Evolutionary conservation across 2,797 vertebrate species (phyloP).

Genomic region (Holocentrus rufus): DNA sequence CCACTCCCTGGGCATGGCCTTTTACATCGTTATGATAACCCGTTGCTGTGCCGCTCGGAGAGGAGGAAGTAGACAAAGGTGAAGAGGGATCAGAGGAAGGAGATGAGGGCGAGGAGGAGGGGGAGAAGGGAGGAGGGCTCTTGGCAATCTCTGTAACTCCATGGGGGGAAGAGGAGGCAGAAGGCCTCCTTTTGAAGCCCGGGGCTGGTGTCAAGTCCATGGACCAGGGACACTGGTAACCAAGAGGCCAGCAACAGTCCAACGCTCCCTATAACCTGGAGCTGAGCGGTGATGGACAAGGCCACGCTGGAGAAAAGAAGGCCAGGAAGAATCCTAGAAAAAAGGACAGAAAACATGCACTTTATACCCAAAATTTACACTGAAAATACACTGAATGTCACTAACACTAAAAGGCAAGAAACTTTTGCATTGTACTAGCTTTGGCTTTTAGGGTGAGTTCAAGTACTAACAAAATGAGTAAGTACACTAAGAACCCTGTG

Average conservation of each 20-base stretch:
- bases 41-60: slow-evolving; percentile 58
- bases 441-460: too few relatives aligned
- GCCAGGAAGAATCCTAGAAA: slow-evolving; percentile 56
- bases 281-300: slow-evolving; percentile 13
- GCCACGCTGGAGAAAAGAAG: slow-evolving; percentile 22
- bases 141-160: slow-evolving; percentile 64
- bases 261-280: slow-evolving; percentile 14
- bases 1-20: slow-evolving; percentile 46
- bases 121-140: slow-evolving; percentile 73
- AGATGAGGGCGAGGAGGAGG: slow-evolving; percentile 75
- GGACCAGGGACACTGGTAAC: slow-evolving; percentile 43
- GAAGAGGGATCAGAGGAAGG: slow-evolving; percentile 77
- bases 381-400: too few relatives aligned
- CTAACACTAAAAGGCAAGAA: too few relatives aligned
- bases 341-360: slow-evolving; percentile 27
- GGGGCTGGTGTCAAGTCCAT: slow-evolving; percentile 71
- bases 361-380: not conserved
- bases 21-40: slow-evolving; percentile 69
- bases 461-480: too few relatives aligned
- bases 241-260: slow-evolving; percentile 29
- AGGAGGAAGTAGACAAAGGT: slow-evolving; percentile 75
- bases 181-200: slow-evolving; percentile 75
- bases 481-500: too few relatives aligned
- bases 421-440: too few relatives aligned
- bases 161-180: slow-evolving; percentile 60